Percentiles rank a stretch among this genome's conserved stretches.
These are phyloP conservation scores for Sminthurides bifidus DNA, from an alignment of 1,140 invertebrate species.

Conservation along the genomic window DNA sequence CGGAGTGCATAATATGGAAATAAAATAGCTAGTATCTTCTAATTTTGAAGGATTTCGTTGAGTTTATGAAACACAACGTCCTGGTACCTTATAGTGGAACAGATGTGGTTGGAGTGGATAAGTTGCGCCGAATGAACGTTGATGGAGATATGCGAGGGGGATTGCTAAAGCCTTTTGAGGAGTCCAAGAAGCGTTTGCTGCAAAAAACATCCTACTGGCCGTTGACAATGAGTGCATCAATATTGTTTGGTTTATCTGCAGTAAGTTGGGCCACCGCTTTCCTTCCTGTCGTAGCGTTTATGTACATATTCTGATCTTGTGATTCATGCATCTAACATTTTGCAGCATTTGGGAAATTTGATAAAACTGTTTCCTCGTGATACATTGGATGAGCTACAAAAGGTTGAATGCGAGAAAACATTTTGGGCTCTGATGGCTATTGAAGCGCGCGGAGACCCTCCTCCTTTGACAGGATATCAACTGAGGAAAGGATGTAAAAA, in stretches of 20 bases:
- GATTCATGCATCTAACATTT: constrained; percentile 10
- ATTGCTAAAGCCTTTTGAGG: constrained; percentile 40
- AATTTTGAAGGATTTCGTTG: constrained; percentile 65
- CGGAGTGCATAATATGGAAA: background rate
- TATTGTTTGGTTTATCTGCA: constrained; percentile 75
- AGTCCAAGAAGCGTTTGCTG: constrained; percentile 56
- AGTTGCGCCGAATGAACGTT: constrained; percentile 33
- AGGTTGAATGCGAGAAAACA: constrained; percentile 74
- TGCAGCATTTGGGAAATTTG: constrained; percentile 67
- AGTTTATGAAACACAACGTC: constrained; percentile 72
- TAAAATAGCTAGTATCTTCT: constrained; percentile 9
- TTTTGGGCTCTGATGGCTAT: constrained; percentile 68
- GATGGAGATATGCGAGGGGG: constrained; percentile 7
- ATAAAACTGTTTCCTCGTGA: constrained; percentile 69
- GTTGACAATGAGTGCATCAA: constrained; percentile 74
- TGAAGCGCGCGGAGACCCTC: constrained; percentile 39
- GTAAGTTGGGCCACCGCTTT: too few relatives aligned
- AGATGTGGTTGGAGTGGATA: constrained; percentile 37
- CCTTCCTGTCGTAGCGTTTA: too few relatives aligned
- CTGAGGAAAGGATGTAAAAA: constrained; percentile 39
- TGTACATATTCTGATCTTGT: background rate
- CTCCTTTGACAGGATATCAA: constrained; percentile 27
- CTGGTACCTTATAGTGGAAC: constrained; percentile 46
- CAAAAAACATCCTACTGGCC: constrained; percentile 84
- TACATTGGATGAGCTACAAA: constrained; percentile 67